Evolutionary conservation across 92 coral and sea anemone species (phyloP), one percentile per base, ranked within the genome.

Genomic region (Paragorgia papillata): DNA sequence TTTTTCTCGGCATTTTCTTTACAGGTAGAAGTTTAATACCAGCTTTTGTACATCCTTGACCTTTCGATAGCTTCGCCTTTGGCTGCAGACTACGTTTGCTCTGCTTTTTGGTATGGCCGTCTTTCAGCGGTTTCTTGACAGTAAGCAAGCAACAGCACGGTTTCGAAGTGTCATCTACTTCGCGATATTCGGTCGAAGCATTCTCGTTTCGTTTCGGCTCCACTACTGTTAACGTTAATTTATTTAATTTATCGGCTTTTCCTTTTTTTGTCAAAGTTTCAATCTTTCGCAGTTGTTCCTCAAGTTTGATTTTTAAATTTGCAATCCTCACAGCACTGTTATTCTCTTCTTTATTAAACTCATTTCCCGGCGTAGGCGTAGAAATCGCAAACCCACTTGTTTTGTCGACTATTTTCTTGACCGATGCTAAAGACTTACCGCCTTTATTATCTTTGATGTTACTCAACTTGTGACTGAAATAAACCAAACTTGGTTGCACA

Each of bases 321-420:
- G 78, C 78, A 55, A 71, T 71, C 54, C 31, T 53, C 51, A 21
- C n/a, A n/a, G 78, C 64, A 15, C 64, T 53, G 31, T 32, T 14
- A 35, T 54, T 35, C 22, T 15, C 78, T 17, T 3, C 8, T 3
- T 22, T 51, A 22, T 8, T 17, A 56, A 28, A 17, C 62, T 56
- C 33, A 56, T 3, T 56, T 22, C 14, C 10, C n/a, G n/a, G n/a
- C 31, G 28, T 22, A 22, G 33, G 13, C 30, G 10, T 17, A 22
- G 31, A 31, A 28, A 56, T 31, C 9, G 33, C 2, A 31, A 56
- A 3, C 28, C 5, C 7, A 51, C 58, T 5, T 17, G 9, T 19
- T 51, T 51, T 51, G 6, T 3, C 20, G n/a, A n/a, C n/a, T n/a
- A 51, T 37, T 37, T 37, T 37, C 43, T n/a, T n/a, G n/a, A n/a